Conservation (phyloP, 2,113 vertebrate species). For the Archilochus colubris region DNA sequence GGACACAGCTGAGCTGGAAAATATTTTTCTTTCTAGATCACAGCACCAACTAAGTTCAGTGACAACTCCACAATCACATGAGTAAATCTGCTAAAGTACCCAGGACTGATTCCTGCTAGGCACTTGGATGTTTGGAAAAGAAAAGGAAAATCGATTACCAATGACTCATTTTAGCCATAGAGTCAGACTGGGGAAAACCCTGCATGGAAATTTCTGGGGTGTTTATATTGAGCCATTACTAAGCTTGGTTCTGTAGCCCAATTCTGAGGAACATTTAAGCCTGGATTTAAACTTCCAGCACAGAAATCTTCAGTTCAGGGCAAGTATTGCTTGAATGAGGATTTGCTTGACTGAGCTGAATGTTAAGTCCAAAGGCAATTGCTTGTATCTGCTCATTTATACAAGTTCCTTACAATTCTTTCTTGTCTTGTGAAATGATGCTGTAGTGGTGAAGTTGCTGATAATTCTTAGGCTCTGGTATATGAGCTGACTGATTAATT, state of each 20-base stretch:
- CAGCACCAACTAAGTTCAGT: constrained; percentile 31
- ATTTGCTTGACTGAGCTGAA: neutral
- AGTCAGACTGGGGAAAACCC: neutral
- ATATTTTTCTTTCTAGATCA: constrained; percentile 77
- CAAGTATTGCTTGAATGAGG: neutral
- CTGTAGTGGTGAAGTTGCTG: neutral
- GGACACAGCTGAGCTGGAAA: constrained; percentile 75
- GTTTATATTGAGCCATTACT: neutral
- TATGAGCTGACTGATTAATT: neutral
- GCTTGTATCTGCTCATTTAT: neutral
- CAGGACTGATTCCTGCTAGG: constrained; percentile 8
- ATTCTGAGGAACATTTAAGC: neutral
- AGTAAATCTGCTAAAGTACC: constrained; percentile 26
- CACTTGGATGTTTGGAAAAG: constrained; percentile 3
- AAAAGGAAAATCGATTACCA: neutral
- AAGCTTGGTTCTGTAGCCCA: neutral
- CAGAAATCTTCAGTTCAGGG: neutral
- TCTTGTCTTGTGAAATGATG: neutral
- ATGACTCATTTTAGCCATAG: neutral
- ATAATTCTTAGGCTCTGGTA: neutral
- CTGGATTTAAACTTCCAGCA: neutral
- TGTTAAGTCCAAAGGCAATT: neutral
- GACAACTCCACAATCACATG: constrained; percentile 45
- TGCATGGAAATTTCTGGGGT: constrained; percentile 1
- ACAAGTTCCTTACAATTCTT: neutral